A percentile compares a stretch with the other conserved stretches of the same genome.
Conservation (phyloP, 2,797 vertebrate genomes). For the Esox masquinongy region DNA sequence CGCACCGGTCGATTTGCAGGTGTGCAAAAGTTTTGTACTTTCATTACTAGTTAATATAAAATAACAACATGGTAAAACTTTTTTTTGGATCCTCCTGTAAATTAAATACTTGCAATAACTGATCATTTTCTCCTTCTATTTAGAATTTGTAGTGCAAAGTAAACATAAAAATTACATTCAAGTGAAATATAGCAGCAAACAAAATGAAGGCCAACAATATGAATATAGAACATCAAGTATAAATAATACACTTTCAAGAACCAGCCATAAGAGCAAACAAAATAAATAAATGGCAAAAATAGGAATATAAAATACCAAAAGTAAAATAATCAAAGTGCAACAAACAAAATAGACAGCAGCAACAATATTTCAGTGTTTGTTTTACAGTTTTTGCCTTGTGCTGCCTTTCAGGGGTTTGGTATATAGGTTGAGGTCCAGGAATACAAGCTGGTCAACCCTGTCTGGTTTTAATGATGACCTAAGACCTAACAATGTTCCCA, state of each 20-base stretch:
- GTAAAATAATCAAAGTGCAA: not conserved
- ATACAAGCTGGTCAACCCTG: slow-evolving; percentile 18
- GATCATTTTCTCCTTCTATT: not conserved
- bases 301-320: slow-evolving; percentile 2
- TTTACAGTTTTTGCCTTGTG: not conserved
- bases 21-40: too few species aligned
- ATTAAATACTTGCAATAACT: not conserved
- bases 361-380: slow-evolving; percentile 17
- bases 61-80: too few species aligned
- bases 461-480: slow-evolving; percentile 10
- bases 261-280: not conserved
- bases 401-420: not conserved
- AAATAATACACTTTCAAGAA: not conserved
- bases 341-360: slow-evolving; percentile 9
- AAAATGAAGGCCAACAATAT: too few species aligned
- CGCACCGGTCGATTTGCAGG: too few species aligned
- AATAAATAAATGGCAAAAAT: not conserved
- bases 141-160: not conserved
- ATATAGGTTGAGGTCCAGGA: slow-evolving; percentile 28
- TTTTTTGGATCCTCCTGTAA: too few species aligned
- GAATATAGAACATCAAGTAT: not conserved
- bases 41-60: too few species aligned
- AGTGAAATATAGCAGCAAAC: too few species aligned
- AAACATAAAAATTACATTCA: too few species aligned
- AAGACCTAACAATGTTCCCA: slow-evolving; percentile 8